Evolutionary conservation across 2,888 invertebrate genomes (phyloP), one percentile per base, ranked within the genome.

Genomic region (Nezara viridula): DNA sequence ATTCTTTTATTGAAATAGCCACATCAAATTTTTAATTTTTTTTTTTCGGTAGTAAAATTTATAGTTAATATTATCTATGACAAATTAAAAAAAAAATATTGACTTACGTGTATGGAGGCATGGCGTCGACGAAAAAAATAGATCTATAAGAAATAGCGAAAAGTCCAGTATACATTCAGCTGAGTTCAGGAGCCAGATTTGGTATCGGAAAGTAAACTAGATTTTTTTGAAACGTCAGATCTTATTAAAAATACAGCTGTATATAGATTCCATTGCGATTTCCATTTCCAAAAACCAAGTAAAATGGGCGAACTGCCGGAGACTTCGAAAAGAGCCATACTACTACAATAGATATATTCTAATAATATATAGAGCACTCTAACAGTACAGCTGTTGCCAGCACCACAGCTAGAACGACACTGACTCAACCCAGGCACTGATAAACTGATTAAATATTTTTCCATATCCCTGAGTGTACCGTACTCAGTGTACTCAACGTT

Each of bases 371-470:
- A 19, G 12, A 1, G 16, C 16, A 4, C 3, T n/a, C 7, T 21
- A 16, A 73, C 14, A 9, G 55, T 27, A 60, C 19, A 73, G 66
- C 24, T 73, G 66, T 19, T 73, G 66, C 32, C 19, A 73, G 32
- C 19, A 73, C 6, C 19, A 32, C 66, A 21, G 66, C 66, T 9
- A 32, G 1, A 19, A 7, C 32, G 32, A 19, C 37, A 73, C 66
- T 73, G 66, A 16, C 32, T 19, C 32, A 21, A 73, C 19, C 0
- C 0, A 9, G 60, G 0, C 60, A 73, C 19, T 37, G 66, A 73
- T 73, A 73, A 73, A 60, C 27, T 27, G 60, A 60, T 60, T 60
- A 60, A 32, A 73, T 73, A 73, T 73, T 73, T 73, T 37, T 73
- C 66, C 66, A 73, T 37, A 60, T 60, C 27, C 60, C 5, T 5